Base-by-base conservation (phyloP, 2,113 vertebrate species). In the Ochotona princeps region DNA sequence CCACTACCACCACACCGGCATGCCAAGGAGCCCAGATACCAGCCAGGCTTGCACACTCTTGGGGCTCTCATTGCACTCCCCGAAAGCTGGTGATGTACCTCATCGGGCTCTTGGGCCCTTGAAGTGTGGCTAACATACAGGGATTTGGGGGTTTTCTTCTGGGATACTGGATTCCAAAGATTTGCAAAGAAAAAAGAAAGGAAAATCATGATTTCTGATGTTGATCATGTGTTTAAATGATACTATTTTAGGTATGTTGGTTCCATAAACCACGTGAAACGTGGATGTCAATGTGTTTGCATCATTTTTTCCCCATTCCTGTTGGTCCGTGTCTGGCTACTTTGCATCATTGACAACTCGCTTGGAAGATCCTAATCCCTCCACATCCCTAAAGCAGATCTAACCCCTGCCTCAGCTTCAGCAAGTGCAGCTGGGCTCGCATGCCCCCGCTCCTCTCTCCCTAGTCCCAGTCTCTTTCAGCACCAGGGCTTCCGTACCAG, bases 11-110 rank as follows among this genome's bases (percentile, higher is more conserved):
- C 74, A 38, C 54, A 74, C 44, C 23, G 8, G 7, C 30, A 35
- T 26, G 8, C 61, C 60, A 47, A 25, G 18, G 26, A 83, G 67
- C 9, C 54, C 57, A 26, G 38, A 88, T 76, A 60, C 38, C 60
- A 86, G 61, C 12, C 17, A 63, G 25, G 67, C 73, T 30, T 23
- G 57, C 66, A 54, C 3, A 54, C 66, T 87, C 80, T 11, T 74
- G n/a, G 90, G 90, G n/a, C 1, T 18, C 47, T 60, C 35, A 87
- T 60, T 78, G 60, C 17, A 44, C 21, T 79, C 44, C 38, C 32
- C 83, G 47, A 83, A 84, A 92, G 32, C 18, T n/a, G 25, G 44
- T 72, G 15, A 63, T 87, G 91, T 94, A 20, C 70, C 87, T 70
- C 51, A 79, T 51, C 51, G 60, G 32, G 32, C 66, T 61, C 9